Conservation (phyloP, 2,888 invertebrate genomes). For the Tineola bisselliella region DNA sequence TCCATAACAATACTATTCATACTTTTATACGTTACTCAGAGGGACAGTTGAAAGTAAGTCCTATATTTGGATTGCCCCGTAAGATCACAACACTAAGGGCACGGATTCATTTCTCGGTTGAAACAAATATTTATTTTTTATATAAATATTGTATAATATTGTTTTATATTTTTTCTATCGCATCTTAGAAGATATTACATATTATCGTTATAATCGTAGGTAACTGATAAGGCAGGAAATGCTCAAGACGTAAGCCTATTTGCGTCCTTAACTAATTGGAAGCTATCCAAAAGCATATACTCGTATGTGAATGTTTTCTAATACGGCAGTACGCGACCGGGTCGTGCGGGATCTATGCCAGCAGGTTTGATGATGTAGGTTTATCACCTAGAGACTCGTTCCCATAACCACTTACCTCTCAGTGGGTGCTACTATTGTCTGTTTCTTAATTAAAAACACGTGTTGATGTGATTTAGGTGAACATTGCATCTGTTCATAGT, state of each 20-base stretch:
- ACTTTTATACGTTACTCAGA: not conserved
- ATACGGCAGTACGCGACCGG: slow-evolving; percentile 17
- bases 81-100: too few relatives aligned
- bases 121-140: too few relatives aligned
- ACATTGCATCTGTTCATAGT: not conserved
- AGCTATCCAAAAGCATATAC: not conserved
- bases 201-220: too few relatives aligned
- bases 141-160: too few relatives aligned
- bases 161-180: too few relatives aligned
- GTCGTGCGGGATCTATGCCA: slow-evolving; percentile 42
- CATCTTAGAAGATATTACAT: too few relatives aligned
- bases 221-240: too few relatives aligned
- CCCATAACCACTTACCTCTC: slow-evolving; percentile 12
- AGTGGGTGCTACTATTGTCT: slow-evolving; percentile 39
- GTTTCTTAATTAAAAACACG: slow-evolving; percentile 21
- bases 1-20: not conserved
- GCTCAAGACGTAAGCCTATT: not conserved
- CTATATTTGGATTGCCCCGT: too few relatives aligned
- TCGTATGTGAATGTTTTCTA: slow-evolving; percentile 20
- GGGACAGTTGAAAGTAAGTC: too few relatives aligned
- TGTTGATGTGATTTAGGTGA: slow-evolving; percentile 26
- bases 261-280: not conserved
- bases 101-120: too few relatives aligned
- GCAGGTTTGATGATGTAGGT: slow-evolving; percentile 52
- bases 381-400: slow-evolving; percentile 31